Percentiles rank a stretch among this genome's conserved stretches.
Evolutionary conservation across 2,888 invertebrate genomes (phyloP).

Genomic region (Drosophila picticornis): DNA sequence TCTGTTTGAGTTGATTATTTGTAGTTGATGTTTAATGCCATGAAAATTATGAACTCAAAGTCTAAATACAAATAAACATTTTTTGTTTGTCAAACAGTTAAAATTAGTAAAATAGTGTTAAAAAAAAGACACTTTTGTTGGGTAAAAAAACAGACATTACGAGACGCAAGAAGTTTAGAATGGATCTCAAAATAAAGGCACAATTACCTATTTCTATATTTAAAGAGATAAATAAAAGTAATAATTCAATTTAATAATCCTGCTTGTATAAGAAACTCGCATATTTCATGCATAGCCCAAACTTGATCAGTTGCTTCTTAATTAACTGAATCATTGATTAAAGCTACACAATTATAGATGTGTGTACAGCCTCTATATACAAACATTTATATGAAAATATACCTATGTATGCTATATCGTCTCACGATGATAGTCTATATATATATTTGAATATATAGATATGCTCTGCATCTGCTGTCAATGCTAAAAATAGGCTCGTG

Average conservation of each 20-base stretch:
- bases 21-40: neutral
- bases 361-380: neutral
- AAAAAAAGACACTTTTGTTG: too few species aligned
- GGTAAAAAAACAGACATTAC: neutral
- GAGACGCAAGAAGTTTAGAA: neutral
- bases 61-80: too few species aligned
- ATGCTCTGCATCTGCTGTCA: conserved; percentile 51
- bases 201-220: neutral
- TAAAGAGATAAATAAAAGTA: neutral
- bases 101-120: too few species aligned
- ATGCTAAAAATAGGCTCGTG: conserved; percentile 65
- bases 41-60: too few species aligned
- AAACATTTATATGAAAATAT: neutral
- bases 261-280: neutral
- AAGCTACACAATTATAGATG: conserved; percentile 5
- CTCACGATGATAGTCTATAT: conserved; percentile 10
- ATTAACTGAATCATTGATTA: conserved; percentile 25
- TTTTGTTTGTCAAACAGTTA: too few species aligned
- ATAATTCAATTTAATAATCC: neutral
- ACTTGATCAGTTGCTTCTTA: conserved; percentile 4
- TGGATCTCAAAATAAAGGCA: neutral
- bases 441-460: conserved; percentile 14
- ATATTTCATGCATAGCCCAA: neutral
- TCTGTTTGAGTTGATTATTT: neutral
- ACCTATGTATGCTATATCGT: conserved; percentile 4